Evolutionary conservation across 1,140 invertebrate genomes (phyloP).

Genomic region (Macrosteles quadrilineatus): DNA sequence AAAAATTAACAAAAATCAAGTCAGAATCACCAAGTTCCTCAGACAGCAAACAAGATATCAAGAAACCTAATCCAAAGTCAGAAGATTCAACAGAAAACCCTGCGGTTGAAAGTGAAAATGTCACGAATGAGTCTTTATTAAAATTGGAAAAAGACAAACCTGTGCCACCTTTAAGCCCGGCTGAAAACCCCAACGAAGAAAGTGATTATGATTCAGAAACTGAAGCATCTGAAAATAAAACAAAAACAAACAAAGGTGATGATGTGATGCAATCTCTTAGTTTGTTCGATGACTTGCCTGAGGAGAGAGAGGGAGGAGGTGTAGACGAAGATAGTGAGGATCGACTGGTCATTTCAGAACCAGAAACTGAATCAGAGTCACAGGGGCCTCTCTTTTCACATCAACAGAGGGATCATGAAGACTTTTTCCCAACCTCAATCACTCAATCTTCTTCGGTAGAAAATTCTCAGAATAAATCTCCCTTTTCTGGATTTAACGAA

Average conservation of each 20-base stretch:
- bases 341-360: conserved; percentile 57
- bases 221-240: neutral
- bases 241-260: neutral
- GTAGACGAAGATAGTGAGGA: conserved; percentile 55
- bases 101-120: neutral
- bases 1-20: conserved; percentile 38
- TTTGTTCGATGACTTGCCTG: conserved; percentile 25
- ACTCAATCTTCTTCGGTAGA: conserved; percentile 3
- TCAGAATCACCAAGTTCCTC: conserved; percentile 35
- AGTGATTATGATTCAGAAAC: neutral
- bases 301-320: conserved; percentile 5
- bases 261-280: conserved; percentile 20
- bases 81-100: conserved; percentile 36
- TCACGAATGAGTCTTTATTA: neutral
- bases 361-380: conserved; percentile 55
- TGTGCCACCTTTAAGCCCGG: too few relatives aligned
- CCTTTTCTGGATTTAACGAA: conserved; percentile 12
- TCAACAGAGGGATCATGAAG: conserved; percentile 27
- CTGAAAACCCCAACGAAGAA: neutral
- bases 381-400: conserved; percentile 26
- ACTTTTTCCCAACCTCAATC: conserved; percentile 21
- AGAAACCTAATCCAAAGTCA: conserved; percentile 29
- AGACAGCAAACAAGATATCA: conserved; percentile 42
- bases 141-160: neutral
- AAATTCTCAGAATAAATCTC: conserved; percentile 1